Base-by-base conservation (phyloP, 2,888 invertebrate species). In the Cremastinae sp. region DNA sequence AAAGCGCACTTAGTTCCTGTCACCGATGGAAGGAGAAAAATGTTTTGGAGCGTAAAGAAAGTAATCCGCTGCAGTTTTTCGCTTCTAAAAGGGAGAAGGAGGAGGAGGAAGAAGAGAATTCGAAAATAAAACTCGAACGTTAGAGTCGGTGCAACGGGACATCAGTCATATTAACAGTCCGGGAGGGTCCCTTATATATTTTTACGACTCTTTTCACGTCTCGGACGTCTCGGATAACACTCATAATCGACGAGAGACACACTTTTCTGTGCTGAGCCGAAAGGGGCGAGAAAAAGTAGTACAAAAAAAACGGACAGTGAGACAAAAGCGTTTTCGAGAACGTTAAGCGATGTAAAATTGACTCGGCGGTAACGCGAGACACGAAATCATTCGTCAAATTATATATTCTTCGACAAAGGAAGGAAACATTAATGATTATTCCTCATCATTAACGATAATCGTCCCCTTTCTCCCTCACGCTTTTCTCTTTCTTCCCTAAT, bases 81-180 rank as follows among this genome's bases (percentile, higher is more conserved):
- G 47, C 55, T 56, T 14, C 61, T 20, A 37, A 39, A 41, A 51
- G 22, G 16, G 39, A 20, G 51, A 39, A 4, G 12, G 14, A 14
- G 43, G 10, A 39, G 14, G 20, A 51, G 2, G 22, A 20, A 22
- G 39, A 8, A 12, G n/a, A 16, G 41, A 22, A 45, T 35, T 51
- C 75, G 41, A 68, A 75, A 75, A 75, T 71, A 75, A 56, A 61
- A 55, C 55, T 22, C 47, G 56, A 71, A 68, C 61, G 71, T 71
- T 71, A 75, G 66, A 62, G 45, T 53, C 47, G 28, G 61, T 45
- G 51, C 18, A 20, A 22, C 4, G n/a, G 35, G 16, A 35, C 59
- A 58, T 55, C 59, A 47, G 65, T 55, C 55, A 62, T 75, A 68
- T 75, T 51, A 71, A 61, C 66, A 66, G 61, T 65, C 47, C 18